A percentile compares a stretch with the other conserved stretches of the same genome.
Evolutionary conservation across 2,888 invertebrate genomes (phyloP).

Genomic region (Physocephala rufipes): DNA sequence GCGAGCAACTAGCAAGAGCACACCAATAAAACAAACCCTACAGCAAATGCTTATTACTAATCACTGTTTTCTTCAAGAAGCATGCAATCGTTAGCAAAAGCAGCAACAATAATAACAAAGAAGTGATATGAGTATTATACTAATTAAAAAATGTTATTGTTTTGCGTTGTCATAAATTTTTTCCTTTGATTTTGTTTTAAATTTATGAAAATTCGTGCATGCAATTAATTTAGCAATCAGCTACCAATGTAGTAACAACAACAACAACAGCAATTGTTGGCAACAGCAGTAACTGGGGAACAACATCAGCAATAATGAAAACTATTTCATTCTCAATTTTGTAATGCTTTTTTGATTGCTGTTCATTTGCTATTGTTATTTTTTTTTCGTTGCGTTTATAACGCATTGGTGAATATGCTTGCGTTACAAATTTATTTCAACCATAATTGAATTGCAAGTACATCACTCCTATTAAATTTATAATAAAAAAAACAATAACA

Average conservation of each 20-base stretch:
- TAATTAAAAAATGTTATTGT: too few species aligned
- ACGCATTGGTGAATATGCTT: slow-evolving; percentile 7
- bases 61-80: background rate
- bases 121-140: too few species aligned
- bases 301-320: background rate
- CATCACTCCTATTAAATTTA: too few species aligned
- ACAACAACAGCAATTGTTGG: background rate
- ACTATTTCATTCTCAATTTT: background rate
- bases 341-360: background rate
- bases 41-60: background rate
- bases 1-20: background rate
- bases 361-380: slow-evolving; percentile 1
- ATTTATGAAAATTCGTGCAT: background rate
- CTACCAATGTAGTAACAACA: background rate
- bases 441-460: background rate
- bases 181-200: too few species aligned
- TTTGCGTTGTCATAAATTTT: too few species aligned
- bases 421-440: slow-evolving; percentile 8
- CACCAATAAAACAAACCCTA: background rate
- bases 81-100: background rate
- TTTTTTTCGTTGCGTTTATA: background rate
- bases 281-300: background rate
- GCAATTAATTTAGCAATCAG: background rate
- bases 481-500: too few species aligned
- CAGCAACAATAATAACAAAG: background rate